phyloP scores from a whole-genome alignment of 2,888 invertebrate species.

The Hemistola chrysoprasaria region DNA sequence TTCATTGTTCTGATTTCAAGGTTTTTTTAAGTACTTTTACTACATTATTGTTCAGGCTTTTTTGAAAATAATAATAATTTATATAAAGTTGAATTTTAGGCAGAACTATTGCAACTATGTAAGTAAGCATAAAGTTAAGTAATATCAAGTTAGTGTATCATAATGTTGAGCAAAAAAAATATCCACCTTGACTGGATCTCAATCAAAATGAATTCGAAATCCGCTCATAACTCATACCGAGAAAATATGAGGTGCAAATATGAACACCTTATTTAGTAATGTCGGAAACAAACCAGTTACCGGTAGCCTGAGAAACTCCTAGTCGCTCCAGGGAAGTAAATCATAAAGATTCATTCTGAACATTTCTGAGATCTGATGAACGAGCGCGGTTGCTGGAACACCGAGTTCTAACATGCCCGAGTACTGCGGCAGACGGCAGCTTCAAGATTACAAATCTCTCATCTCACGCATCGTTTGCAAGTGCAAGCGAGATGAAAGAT shows the following conservation, averaged over 20 bases:
- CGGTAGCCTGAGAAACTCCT: slow-evolving; percentile 72
- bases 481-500: slow-evolving; percentile 51
- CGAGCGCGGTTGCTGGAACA: slow-evolving; percentile 46
- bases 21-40: background rate
- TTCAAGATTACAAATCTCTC: slow-evolving; percentile 45
- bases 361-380: slow-evolving; percentile 60
- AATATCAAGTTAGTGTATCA: too few species aligned
- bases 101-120: too few species aligned
- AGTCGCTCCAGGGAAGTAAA: slow-evolving; percentile 61
- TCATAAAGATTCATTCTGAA: slow-evolving; percentile 70
- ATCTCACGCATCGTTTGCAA: slow-evolving; percentile 40
- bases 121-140: too few species aligned
- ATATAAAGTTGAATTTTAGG: too few species aligned
- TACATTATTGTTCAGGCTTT: too few species aligned
- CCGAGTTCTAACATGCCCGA: slow-evolving; percentile 41
- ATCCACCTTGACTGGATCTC: slow-evolving; percentile 29
- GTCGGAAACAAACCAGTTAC: slow-evolving; percentile 69
- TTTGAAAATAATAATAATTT: too few species aligned
- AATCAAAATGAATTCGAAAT: slow-evolving; percentile 54
- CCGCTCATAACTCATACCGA: slow-evolving; percentile 38
- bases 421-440: slow-evolving; percentile 42
- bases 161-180: too few species aligned
- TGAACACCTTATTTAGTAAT: slow-evolving; percentile 68
- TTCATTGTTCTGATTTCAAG: too few species aligned
- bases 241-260: slow-evolving; percentile 70